Evolutionary conservation across 2,797 vertebrate species (phyloP).

Genomic region (Chelonia mydas): DNA sequence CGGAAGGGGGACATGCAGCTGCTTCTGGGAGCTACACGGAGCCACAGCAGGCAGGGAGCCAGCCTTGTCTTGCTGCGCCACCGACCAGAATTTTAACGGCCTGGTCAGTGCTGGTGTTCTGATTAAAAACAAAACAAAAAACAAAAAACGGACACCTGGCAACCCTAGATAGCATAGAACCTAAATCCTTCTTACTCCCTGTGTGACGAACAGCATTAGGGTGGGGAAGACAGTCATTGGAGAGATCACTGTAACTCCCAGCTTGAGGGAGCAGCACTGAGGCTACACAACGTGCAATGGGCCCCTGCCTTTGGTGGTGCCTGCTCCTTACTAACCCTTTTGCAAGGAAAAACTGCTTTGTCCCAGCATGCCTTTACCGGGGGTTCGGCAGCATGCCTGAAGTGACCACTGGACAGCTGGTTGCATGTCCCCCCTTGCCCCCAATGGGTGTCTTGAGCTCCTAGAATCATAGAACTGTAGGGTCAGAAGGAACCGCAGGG

Average conservation of each 20-base stretch:
- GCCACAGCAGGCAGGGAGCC: no score
- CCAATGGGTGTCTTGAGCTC: background rate
- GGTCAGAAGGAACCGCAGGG: no score
- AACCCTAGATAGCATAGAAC: background rate
- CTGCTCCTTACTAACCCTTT: background rate
- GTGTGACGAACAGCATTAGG: background rate
- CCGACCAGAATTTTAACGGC: no score
- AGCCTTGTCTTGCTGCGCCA: no score
- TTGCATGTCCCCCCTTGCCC: background rate
- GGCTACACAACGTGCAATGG: background rate
- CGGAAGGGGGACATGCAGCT: no score
- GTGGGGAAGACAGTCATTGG: background rate
- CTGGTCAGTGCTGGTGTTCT: no score
- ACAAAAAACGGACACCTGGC: no score
- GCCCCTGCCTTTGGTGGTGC: background rate
- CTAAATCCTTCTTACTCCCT: background rate
- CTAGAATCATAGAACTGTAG: no score
- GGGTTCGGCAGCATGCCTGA: background rate
- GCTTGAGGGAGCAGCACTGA: background rate
- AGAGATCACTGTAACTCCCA: background rate
- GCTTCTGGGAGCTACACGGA: no score
- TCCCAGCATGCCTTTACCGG: background rate
- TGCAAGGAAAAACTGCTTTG: background rate
- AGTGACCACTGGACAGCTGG: background rate
- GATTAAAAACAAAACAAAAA: no score